These are phyloP conservation scores for Anarhynchus alexandrinus DNA, from an alignment of 2,113 vertebrate genomes.

Conservation along the genomic window DNA sequence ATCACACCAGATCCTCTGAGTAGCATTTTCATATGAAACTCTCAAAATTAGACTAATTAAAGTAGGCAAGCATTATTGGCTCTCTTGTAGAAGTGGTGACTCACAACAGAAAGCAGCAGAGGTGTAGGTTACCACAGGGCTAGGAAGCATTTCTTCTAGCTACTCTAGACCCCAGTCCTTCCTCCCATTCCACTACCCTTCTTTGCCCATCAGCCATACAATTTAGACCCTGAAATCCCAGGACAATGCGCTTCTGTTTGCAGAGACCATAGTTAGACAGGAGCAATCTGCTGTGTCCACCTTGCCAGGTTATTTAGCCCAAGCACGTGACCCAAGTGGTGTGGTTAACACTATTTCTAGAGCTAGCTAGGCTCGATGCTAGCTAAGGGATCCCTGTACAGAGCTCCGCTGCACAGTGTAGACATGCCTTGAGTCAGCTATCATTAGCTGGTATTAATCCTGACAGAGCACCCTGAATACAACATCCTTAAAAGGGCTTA, in stretches of 20 bases:
- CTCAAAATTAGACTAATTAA: neutral
- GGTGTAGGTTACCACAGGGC: neutral
- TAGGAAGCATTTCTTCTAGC: neutral
- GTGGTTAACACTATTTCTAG: neutral
- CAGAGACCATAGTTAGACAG: neutral
- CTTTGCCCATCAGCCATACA: neutral
- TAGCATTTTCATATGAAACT: neutral
- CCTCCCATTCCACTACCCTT: neutral
- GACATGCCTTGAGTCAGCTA: neutral
- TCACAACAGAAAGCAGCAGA: neutral
- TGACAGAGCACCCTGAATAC: neutral
- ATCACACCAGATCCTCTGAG: neutral
- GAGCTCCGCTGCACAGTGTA: rapidly evolving
- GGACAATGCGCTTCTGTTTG: neutral
- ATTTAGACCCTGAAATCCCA: neutral
- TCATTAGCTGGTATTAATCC: constrained; percentile 17
- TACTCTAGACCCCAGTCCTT: neutral
- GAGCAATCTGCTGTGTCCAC: neutral
- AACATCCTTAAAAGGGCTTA: neutral
- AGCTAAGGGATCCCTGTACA: neutral
- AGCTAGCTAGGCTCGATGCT: neutral
- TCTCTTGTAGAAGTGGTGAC: neutral
- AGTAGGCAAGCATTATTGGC: neutral
- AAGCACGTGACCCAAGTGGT: neutral
- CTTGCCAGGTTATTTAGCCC: neutral